These are phyloP conservation scores for Xiphophorus birchmanni DNA, from an alignment of 2,797 vertebrate genomes.

Conservation along the genomic window DNA sequence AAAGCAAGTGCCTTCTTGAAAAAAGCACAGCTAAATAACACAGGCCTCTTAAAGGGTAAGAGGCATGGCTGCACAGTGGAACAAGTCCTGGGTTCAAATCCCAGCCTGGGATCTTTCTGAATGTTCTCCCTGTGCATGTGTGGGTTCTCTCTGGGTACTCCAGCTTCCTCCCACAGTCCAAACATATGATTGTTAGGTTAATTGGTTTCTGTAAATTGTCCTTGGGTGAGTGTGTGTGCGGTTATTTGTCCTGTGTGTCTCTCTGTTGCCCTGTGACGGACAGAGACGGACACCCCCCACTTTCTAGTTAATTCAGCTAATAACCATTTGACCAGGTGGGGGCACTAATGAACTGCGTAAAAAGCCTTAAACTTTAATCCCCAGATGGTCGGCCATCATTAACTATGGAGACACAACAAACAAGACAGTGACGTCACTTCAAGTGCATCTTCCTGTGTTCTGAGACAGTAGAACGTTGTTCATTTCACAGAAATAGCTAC, in stretches of 20 bases:
- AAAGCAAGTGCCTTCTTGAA: neutral
- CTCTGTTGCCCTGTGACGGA: neutral
- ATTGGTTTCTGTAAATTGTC: too few relatives aligned
- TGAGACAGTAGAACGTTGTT: neutral
- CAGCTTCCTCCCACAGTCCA: too few relatives aligned
- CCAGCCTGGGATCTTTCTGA: too few relatives aligned
- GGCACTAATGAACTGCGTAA: neutral
- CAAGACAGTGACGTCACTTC: neutral
- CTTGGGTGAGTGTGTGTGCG: too few relatives aligned
- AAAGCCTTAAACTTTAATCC: slow-evolving; percentile 1
- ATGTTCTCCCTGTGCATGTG: too few relatives aligned
- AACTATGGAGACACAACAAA: neutral
- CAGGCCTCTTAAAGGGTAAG: neutral
- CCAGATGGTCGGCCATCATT: neutral
- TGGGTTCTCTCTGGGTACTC: too few relatives aligned
- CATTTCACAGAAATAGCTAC: neutral
- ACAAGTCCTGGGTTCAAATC: too few relatives aligned
- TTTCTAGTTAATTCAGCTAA: neutral
- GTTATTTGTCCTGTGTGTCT: neutral
- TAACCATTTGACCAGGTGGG: neutral
- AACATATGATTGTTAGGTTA: too few relatives aligned
- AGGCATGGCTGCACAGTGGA: neutral
- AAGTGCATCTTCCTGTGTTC: neutral
- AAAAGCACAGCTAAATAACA: neutral
- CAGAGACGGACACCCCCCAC: neutral